phyloP scores from a whole-genome alignment of 2,888 invertebrate genomes.

The Dynastes tityus region DNA sequence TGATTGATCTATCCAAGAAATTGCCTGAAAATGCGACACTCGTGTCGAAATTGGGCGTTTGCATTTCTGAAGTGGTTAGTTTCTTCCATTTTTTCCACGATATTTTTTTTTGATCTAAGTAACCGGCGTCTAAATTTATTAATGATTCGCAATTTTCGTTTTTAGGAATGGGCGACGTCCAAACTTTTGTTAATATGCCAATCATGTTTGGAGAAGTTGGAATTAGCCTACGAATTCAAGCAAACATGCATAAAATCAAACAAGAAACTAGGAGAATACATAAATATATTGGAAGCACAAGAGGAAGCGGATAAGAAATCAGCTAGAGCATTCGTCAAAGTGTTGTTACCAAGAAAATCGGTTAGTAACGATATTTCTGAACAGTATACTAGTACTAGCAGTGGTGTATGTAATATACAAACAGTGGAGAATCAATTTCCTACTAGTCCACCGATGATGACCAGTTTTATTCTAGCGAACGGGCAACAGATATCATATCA shows the following conservation, averaged over 20 bases:
- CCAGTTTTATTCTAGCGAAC: constrained; percentile 22
- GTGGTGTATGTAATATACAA: too few species aligned
- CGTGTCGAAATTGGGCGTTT: constrained; percentile 66
- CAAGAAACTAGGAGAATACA: constrained; percentile 64
- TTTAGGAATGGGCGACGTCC: constrained; percentile 66
- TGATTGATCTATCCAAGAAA: constrained; percentile 66
- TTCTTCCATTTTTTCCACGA: neutral
- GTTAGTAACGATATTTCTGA: neutral
- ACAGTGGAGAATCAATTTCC: too few species aligned
- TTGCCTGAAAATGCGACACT: constrained; percentile 66
- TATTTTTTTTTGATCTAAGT: neutral
- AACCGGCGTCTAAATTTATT: neutral
- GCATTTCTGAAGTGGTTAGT: constrained; percentile 69
- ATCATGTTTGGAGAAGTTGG: constrained; percentile 66
- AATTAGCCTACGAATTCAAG: constrained; percentile 67
- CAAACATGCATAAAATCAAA: constrained; percentile 66
- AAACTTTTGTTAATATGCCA: constrained; percentile 65
- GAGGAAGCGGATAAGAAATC: neutral
- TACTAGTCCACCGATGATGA: constrained; percentile 11
- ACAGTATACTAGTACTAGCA: neutral
- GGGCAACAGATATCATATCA: constrained; percentile 60
- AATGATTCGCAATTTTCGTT: constrained; percentile 29
- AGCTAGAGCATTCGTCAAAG: neutral
- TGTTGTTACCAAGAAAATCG: neutral
- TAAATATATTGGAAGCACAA: constrained; percentile 61